Base-by-base conservation (phyloP, 2,797 vertebrate genomes). In the Eulemur coronatus region DNA sequence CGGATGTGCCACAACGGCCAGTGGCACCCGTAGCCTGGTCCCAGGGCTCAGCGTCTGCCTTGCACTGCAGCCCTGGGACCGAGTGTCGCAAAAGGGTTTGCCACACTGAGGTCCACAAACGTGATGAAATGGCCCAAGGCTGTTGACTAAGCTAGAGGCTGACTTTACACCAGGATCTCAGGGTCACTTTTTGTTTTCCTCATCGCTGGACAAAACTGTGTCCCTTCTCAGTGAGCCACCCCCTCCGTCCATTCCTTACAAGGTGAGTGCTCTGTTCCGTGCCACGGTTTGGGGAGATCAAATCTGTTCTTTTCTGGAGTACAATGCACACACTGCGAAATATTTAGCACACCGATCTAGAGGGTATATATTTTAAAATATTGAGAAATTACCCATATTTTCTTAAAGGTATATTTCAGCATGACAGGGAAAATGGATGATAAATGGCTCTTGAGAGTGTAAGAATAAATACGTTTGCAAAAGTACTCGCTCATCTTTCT, bases 201-300 rank as follows among this genome's bases (percentile, higher is more conserved):
- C 10, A 18, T 43, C 15, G 0, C 10, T 24, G 1, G 30, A 43
- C 46, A 13, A 26, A 65, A 20, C 43, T 0, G 0, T 10, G 5
- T 24, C 41, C 41, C 4, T 1, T 6, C 50, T 13, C 43, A 9
- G 5, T 1, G 63, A 48, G 20, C 7, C 7, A 30, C 2, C 22
- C 55, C 15, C 46, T 30, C 18, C 30, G 4, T 65, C 33, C 10
- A 0, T 13, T 15, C 73, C 6, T 55, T 33, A 41, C 46, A 46
- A 65, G 0, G 0, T 5, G 76, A 55, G 26, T 7, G 5, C 22
- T 59, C 10, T 6, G 14, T 22, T 43, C 10, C 0, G 24, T 28
- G 80, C 22, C 75, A n/a, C 0, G 1, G 41, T 43, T 73, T 35
- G 41, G 48, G 57, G 79, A 81, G 50, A 92, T 7, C 5, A 7